These are phyloP conservation scores for Cataglyphis livida DNA, from an alignment of 2,888 invertebrate genomes.

Conservation along the genomic window DNA sequence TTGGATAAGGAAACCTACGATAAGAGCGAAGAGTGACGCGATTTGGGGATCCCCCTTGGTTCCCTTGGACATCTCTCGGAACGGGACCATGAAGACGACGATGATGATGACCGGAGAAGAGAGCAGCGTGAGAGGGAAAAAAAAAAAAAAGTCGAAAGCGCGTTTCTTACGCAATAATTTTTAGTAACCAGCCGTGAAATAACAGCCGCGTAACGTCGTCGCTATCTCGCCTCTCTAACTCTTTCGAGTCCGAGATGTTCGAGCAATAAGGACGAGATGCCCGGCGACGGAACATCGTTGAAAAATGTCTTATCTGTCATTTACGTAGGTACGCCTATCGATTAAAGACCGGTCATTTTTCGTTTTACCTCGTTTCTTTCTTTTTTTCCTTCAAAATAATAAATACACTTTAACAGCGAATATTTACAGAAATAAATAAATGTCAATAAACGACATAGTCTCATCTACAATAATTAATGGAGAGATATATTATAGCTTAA, in stretches of 20 bases:
- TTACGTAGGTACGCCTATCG: neutral
- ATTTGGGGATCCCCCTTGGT: constrained; percentile 67
- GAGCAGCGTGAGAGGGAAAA: constrained; percentile 14
- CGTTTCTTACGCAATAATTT: constrained; percentile 66
- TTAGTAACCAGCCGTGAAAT: constrained; percentile 62
- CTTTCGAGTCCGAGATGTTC: constrained; percentile 10
- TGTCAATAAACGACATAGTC: no score
- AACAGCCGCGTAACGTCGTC: constrained; percentile 40
- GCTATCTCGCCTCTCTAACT: neutral
- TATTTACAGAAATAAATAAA: no score
- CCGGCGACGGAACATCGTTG: no score
- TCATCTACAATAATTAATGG: no score
- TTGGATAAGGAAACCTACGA: constrained; percentile 12
- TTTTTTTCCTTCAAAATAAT: no score
- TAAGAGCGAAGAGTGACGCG: constrained; percentile 52
- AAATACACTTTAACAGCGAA: no score
- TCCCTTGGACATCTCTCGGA: constrained; percentile 55
- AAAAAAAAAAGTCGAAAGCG: constrained; percentile 63
- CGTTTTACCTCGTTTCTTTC: no score
- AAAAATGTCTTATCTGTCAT: neutral
- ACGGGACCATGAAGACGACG: constrained; percentile 42
- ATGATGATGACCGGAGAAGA: neutral
- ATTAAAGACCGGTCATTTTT: neutral
- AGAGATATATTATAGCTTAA: neutral
- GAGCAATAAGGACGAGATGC: neutral